Conservation (phyloP, 2,888 invertebrate genomes). For the Acleris holmiana region DNA sequence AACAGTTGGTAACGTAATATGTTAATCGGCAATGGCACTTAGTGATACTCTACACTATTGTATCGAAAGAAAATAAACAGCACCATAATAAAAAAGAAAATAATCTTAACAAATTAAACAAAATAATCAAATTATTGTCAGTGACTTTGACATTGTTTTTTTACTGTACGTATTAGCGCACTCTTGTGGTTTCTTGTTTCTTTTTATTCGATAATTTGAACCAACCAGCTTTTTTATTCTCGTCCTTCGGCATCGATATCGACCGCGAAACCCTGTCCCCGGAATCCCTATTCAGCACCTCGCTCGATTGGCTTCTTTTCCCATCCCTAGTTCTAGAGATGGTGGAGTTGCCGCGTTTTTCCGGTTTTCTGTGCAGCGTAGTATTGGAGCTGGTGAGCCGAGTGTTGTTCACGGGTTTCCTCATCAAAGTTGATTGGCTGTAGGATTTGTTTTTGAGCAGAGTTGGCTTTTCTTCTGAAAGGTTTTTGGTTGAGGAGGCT, state of each 20-base stretch:
- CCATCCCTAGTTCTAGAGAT: slow-evolving; percentile 72
- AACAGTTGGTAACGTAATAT: slow-evolving; percentile 41
- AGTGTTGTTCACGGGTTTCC: slow-evolving; percentile 63
- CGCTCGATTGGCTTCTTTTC: slow-evolving; percentile 86
- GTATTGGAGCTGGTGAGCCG: slow-evolving; percentile 70
- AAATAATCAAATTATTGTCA: slow-evolving; percentile 14
- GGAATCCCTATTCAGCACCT: slow-evolving; percentile 83
- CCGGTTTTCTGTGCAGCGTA: slow-evolving; percentile 73
- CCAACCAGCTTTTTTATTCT: slow-evolving; percentile 89
- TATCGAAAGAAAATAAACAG: slow-evolving; percentile 23
- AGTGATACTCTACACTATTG: slow-evolving; percentile 12
- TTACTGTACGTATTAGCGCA: slow-evolving; percentile 54
- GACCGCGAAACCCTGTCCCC: slow-evolving; percentile 85
- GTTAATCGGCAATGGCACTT: slow-evolving; percentile 40
- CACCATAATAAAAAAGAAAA: slow-evolving; percentile 26
- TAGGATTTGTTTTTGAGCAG: slow-evolving; percentile 79
- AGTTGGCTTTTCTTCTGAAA: slow-evolving; percentile 59
- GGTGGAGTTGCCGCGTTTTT: slow-evolving; percentile 66
- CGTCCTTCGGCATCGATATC: slow-evolving; percentile 89
- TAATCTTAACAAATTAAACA: slow-evolving; percentile 6
- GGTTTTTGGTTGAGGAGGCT: slow-evolving; percentile 73
- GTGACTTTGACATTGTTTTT: slow-evolving; percentile 5
- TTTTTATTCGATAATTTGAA: slow-evolving; percentile 85
- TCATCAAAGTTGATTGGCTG: slow-evolving; percentile 73
- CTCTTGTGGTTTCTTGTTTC: slow-evolving; percentile 73